Evolutionary conservation across 2,888 invertebrate species (phyloP).

Genomic region (Thumatha senex): DNA sequence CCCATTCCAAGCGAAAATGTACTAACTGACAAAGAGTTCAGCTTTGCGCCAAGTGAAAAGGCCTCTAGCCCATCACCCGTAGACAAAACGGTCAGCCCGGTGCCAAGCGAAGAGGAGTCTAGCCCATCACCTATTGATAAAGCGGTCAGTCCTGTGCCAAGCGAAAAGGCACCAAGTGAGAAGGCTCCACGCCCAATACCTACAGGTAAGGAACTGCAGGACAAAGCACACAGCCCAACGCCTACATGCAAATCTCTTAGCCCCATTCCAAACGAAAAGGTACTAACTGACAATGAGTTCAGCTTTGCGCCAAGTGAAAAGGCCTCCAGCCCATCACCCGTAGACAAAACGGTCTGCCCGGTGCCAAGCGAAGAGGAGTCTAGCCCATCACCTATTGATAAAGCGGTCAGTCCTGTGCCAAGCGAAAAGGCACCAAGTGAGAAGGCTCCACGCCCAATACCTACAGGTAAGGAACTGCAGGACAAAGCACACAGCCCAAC

Average conservation of each 20-base stretch:
- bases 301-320: background rate
- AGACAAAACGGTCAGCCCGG: background rate
- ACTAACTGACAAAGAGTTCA: background rate
- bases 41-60: background rate
- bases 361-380: too few relatives aligned
- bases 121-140: background rate
- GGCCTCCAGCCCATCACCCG: background rate
- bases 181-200: background rate
- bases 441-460: background rate
- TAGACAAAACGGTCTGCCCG: too few relatives aligned
- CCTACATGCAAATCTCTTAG: background rate
- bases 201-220: background rate
- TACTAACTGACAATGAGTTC: background rate
- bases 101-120: background rate
- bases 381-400: too few relatives aligned
- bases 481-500: constrained; percentile 8
- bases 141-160: background rate
- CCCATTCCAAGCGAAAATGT: too few relatives aligned
- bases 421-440: too few relatives aligned
- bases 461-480: too few relatives aligned
- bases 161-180: constrained; percentile 8
- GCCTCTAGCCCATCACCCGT: background rate
- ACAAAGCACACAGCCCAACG: background rate
- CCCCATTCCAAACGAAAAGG: background rate
- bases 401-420: too few relatives aligned